phyloP scores from a whole-genome alignment of 2,113 vertebrate genomes.

The Aptenodytes forsteri region DNA sequence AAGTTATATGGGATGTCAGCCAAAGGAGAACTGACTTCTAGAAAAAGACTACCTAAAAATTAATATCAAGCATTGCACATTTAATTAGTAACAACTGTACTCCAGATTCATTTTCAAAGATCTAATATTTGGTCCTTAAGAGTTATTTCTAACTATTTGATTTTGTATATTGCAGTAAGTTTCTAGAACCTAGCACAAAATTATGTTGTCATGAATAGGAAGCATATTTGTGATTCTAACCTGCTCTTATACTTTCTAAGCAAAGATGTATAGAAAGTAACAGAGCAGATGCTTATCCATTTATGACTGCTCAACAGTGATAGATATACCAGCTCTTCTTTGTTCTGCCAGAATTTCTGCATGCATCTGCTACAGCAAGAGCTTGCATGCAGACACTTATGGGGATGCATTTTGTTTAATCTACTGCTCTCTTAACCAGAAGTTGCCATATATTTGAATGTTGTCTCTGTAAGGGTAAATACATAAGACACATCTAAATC shows the following conservation, averaged over 20 bases:
- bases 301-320: neutral
- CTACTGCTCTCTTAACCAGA: neutral
- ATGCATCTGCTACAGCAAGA: neutral
- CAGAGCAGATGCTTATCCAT: neutral
- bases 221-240: conserved; percentile 32
- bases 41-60: neutral
- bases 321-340: neutral
- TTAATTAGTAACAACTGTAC: neutral
- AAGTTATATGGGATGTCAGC: neutral
- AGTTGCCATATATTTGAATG: neutral
- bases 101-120: neutral
- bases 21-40: neutral
- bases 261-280: neutral
- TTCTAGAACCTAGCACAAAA: conserved; percentile 38
- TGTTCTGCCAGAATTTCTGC: neutral
- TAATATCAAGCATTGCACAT: neutral
- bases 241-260: conserved; percentile 22
- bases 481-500: neutral
- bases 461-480: neutral
- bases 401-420: neutral
- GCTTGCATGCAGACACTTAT: neutral
- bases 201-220: conserved; percentile 5
- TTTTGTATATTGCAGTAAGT: neutral
- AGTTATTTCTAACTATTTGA: conserved; percentile 12
- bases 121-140: neutral